These are phyloP conservation scores for Anguilla rostrata DNA, from an alignment of 2,113 vertebrate genomes.

Conservation along the genomic window DNA sequence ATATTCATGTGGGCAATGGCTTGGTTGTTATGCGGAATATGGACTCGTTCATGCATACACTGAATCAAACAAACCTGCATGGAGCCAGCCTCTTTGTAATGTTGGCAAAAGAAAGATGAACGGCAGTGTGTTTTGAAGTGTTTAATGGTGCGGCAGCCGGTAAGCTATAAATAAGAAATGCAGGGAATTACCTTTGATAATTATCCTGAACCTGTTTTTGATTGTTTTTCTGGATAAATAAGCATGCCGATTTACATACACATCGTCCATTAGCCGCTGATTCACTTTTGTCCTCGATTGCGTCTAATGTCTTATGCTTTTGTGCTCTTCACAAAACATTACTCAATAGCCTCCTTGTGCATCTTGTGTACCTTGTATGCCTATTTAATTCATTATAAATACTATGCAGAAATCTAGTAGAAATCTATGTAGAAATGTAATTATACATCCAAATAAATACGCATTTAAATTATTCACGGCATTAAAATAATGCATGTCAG, in stretches of 20 bases:
- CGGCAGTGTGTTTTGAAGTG: not conserved
- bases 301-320: no score
- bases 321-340: not conserved
- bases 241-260: not conserved
- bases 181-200: conserved; percentile 1
- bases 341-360: not conserved
- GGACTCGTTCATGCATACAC: not conserved
- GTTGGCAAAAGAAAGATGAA: not conserved
- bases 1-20: not conserved
- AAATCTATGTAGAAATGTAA: not conserved
- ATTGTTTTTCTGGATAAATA: not conserved
- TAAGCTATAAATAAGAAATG: conserved; percentile 3
- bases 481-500: not conserved
- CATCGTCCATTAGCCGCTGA: not conserved
- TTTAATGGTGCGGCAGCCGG: not conserved
- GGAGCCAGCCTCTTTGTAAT: not conserved
- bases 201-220: not conserved
- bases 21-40: not conserved
- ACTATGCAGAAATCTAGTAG: no score
- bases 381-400: not conserved
- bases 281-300: not conserved
- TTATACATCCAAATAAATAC: not conserved
- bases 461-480: not conserved
- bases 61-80: not conserved
- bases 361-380: not conserved